Base-by-base conservation (phyloP, 2,888 invertebrate species). In the Toxonevra muliebris region DNA sequence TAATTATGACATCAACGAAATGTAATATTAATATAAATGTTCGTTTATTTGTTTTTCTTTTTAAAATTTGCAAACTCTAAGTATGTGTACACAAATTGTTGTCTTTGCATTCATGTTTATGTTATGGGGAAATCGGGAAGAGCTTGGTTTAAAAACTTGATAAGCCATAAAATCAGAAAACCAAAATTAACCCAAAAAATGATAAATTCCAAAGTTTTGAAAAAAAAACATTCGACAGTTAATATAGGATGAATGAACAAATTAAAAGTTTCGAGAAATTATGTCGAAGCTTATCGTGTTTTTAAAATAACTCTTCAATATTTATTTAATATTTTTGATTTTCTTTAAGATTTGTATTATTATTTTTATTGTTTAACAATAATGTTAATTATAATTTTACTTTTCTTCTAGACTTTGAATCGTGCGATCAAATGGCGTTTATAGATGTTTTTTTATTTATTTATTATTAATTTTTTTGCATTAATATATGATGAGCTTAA, bases 31-130 rank as follows among this genome's bases (percentile, higher is more conserved):
- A 48, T 55, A 68, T 66, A 43, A 66, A 62, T 68, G 61, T 71
- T 68, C 69, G 65, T 68, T 63, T 69, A 67, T 42, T 71, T 68
- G 63, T 71, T 20, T 13, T 52, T 62, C 61, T 60, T 63, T 57
- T 19, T 60, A 65, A 12, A 65, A 63, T 65, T 69, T 67, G 58
- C 50, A 69, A 71, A 53, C 30, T 30, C 7, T 30, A 30, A 30
- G 30, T 30, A 30, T 30, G 7, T 30, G 30, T 30, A n/a, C 30
- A 7, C 7, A 4, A 30, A 30, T 4, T 30, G 30, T 30, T 7
- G 30, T 30, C 30, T 30, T 30, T 30, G 2, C 30, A 30, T 30
- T 2, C 30, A 30, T 30, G 30, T 4, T 30, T 30, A 30, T 30
- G 2, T 30, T 30, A 2, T 2, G 30, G 30, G 2, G 7, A 30